Percentiles rank a stretch among this genome's conserved stretches.
Conservation (phyloP, 1,140 invertebrate species). For the Drosophila lacteicornis region DNA sequence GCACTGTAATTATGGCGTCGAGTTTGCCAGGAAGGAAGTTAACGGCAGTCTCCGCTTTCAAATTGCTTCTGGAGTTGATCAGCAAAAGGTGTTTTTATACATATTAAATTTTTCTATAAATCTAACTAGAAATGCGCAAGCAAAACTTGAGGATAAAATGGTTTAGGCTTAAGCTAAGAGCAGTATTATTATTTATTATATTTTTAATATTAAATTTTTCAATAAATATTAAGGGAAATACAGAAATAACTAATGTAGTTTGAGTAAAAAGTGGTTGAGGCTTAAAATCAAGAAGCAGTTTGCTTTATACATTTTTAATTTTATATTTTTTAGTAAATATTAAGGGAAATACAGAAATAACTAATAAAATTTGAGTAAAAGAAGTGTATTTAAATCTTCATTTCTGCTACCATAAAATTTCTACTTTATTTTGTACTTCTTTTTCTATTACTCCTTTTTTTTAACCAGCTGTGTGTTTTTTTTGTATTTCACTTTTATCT, state of each 20-base stretch:
- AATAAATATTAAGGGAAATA: no score
- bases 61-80: neutral
- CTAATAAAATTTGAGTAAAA: no score
- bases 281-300: no score
- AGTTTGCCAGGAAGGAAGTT: slow-evolving; percentile 23
- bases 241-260: no score
- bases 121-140: neutral
- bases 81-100: neutral
- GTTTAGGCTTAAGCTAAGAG: no score
- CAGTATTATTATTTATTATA: neutral
- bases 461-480: neutral
- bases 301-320: no score
- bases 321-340: no score
- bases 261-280: no score
- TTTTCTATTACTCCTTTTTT: slow-evolving; percentile 13
- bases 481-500: slow-evolving; percentile 62
- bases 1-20: slow-evolving; percentile 18
- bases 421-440: neutral
- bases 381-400: neutral
- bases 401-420: no score
- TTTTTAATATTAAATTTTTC: no score
- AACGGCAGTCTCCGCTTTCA: neutral
- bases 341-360: no score
- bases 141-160: no score
- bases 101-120: neutral